Conservation (phyloP, 2,113 vertebrate genomes). For the Climacteris rufus region DNA sequence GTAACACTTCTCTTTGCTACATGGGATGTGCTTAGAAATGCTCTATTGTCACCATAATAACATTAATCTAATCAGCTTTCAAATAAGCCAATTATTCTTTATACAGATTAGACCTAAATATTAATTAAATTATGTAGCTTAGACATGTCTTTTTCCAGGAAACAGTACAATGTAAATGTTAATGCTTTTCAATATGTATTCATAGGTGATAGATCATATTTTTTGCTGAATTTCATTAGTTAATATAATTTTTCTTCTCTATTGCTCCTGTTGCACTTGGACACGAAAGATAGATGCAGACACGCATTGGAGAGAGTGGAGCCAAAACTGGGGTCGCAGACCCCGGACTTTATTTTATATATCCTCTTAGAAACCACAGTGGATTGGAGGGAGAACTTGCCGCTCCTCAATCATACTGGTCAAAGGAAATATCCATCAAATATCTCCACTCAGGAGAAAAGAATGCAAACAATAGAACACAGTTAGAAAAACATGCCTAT, state of each 20-base stretch:
- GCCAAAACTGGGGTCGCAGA: too few species aligned
- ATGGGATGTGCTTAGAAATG: constrained; percentile 59
- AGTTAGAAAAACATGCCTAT: too few species aligned
- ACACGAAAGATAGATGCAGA: too few species aligned
- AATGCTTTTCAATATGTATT: neutral
- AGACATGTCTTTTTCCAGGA: constrained; percentile 8
- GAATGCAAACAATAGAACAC: too few species aligned
- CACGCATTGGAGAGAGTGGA: too few species aligned
- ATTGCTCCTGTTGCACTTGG: too few species aligned
- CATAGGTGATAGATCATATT: neutral
- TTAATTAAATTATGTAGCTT: constrained; percentile 61
- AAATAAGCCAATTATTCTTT: constrained; percentile 75
- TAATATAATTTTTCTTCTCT: neutral
- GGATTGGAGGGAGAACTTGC: too few species aligned
- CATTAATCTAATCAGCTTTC: constrained; percentile 74
- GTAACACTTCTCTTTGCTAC: constrained; percentile 2
- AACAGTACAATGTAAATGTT: neutral
- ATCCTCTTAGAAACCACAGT: too few species aligned
- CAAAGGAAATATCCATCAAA: too few species aligned
- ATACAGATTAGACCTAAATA: constrained; percentile 72
- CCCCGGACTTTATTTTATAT: too few species aligned
- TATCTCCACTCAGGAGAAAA: too few species aligned
- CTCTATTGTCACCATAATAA: constrained; percentile 71
- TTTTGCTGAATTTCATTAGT: neutral
- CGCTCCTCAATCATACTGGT: too few species aligned